Base-by-base conservation (phyloP, 2,113 vertebrate species). In the Grantiella picta region DNA sequence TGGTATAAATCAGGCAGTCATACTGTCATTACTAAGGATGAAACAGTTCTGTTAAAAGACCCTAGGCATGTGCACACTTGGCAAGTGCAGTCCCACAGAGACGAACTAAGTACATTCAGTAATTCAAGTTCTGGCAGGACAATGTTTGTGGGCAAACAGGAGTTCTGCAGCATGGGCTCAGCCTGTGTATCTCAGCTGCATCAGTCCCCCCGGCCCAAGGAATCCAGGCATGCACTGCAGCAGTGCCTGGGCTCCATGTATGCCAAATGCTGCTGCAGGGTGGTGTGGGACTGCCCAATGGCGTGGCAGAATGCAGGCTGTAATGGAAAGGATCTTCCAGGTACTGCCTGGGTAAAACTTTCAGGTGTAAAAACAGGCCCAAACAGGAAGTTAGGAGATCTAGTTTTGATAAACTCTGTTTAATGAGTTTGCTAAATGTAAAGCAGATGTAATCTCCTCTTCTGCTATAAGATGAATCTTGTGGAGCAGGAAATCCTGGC, bases 201-300 rank as follows among this genome's bases (percentile, higher is more conserved):
- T 10, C 42, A 29, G 42, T 27, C 16, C 7, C 14, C 40, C 38
- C 17, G 8, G 40, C 52, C 22, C 14, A 20, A 9, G 4, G 4
- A 15, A 27, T 4, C 14, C 44, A 7, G 65, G 12, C 29, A 25
- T 14, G 31, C 23, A 15, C 6, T 60, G 4, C 63, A 40, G 65
- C 70, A 29, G 23, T 27, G 11, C 14, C 45, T 2, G 4, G 69
- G 38, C 23, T 28, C 44, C 3, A 1, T 25, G 2, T 4, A 1
- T 3, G 8, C 7, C 4, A 42, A 40, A 7, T 6, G 0, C 24
- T 9, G 8, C n/a, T 64, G 50, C 56, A 44, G 79, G 36, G 7
- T 1, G 3, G 9, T 3, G 8, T 12, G 57, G 25, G 36, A 36
- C 7, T 44, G 49, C 65, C 50, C 49, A 44, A 3, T 5, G 31